These are phyloP conservation scores for Saimiri boliviensis DNA, from an alignment of 2,113 vertebrate species.

Conservation along the genomic window DNA sequence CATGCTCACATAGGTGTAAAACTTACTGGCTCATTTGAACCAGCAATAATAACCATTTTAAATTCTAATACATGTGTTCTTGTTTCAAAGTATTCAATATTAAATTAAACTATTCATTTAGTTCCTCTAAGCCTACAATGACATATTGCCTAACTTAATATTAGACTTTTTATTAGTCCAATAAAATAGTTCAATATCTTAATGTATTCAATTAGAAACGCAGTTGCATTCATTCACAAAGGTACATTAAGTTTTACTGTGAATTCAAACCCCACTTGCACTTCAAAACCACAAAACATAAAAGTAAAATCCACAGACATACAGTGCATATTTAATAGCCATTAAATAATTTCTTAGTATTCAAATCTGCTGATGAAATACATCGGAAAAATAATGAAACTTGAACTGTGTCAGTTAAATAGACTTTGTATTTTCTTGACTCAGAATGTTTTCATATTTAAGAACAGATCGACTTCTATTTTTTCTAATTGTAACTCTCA, in stretches of 20 bases:
- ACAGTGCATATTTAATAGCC: neutral
- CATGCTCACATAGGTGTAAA: neutral
- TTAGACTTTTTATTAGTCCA: constrained; percentile 65
- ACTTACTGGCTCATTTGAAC: constrained; percentile 4
- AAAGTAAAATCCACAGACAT: constrained; percentile 29
- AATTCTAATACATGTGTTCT: constrained; percentile 49
- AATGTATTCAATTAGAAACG: constrained; percentile 60
- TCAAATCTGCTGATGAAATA: neutral
- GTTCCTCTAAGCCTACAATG: constrained; percentile 57
- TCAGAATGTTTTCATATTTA: neutral
- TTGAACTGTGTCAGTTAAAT: neutral
- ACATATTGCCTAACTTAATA: constrained; percentile 53
- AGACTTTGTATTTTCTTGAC: neutral
- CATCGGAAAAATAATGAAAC: neutral
- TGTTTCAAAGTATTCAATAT: constrained; percentile 44
- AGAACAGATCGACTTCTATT: neutral
- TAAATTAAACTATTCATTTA: constrained; percentile 63
- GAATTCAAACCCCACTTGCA: constrained; percentile 47
- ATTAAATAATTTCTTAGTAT: neutral
- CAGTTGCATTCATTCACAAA: constrained; percentile 65
- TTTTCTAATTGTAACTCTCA: neutral
- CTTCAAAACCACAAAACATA: constrained; percentile 47
- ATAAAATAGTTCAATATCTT: constrained; percentile 65
- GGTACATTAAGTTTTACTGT: constrained; percentile 70
- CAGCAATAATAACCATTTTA: constrained; percentile 13